Evolutionary conservation across 2,113 vertebrate species (phyloP), one percentile per base, ranked within the genome.

Genomic region (Mormyrus lacerda): DNA sequence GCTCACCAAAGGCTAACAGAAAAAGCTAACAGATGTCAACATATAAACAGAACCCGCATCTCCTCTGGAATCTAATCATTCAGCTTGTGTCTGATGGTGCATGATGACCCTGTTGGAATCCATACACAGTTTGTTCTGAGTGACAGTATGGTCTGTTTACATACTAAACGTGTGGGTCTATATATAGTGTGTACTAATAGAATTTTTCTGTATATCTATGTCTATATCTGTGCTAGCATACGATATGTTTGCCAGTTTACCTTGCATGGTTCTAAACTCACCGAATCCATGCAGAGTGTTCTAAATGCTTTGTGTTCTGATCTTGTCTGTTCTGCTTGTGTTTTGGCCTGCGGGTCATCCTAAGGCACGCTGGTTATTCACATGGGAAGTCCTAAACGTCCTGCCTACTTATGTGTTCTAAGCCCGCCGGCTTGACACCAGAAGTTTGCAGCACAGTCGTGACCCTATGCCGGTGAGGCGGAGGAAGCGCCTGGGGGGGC

Each of bases 401-500:
- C 61, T 13, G 61, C n/a, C 13, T 4, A 31, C 61, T 69, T 11
- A 69, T 69, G 61, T 69, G 61, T 69, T 69, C 10, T 31, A 31
- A 69, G 27, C 27, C 61, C 27, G 10, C 10, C 61, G 11, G 27
- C 10, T 31, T 69, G 27, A 69, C 73, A 79, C 35, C 5, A 10
- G 5, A 13, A 79, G 35, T 11, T 42, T 39, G 35, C 17, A 39
- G 73, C 73, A 79, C 73, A 42, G 83, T 24, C 0, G 3, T 85
- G 83, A 85, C 85, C 50, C 50, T 7, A 51, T 0, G 50, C 85
- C 39, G 55, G 51, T 15, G 21, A 39, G 39, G 55, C 15, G 48
- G 88, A 83, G 83, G 93, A 89, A 85, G 85, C 89, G 44, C 94
- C 91, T 90, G 92, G 91, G 88, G 93, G 89, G 93, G 50, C 8